Evolutionary conservation across 2,797 vertebrate genomes (phyloP).

Genomic region (Characodon lateralis): DNA sequence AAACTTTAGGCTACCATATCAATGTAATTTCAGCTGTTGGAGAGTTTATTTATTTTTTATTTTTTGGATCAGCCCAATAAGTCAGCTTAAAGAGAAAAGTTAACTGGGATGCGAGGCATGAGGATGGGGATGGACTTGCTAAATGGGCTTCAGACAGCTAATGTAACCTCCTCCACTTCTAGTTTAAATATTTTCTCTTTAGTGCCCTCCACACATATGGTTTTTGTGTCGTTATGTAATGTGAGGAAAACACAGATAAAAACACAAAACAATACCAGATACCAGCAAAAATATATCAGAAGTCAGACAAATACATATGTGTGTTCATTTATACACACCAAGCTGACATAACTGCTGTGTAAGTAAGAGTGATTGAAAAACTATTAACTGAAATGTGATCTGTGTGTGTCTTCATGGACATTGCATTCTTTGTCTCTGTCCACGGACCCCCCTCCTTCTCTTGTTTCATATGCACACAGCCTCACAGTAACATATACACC

Average conservation of each 20-base stretch:
- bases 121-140: too few relatives aligned
- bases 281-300: conserved; percentile 48
- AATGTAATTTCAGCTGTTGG: too few relatives aligned
- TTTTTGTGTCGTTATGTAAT: background rate
- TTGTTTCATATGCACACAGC: conserved; percentile 1
- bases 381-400: conserved; percentile 58
- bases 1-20: too few relatives aligned
- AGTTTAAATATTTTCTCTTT: background rate
- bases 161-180: background rate
- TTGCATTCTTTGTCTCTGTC: conserved; percentile 35
- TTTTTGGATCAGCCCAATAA: too few relatives aligned
- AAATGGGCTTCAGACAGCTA: too few relatives aligned
- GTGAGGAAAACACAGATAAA: conserved; percentile 13
- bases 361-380: conserved; percentile 48
- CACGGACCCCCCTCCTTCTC: background rate
- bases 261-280: conserved; percentile 38
- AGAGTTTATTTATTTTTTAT: too few relatives aligned
- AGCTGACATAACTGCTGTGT: background rate
- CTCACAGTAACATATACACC: conserved; percentile 12
- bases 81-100: too few relatives aligned
- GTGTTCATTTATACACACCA: background rate
- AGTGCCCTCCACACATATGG: background rate
- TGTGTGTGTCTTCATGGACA: conserved; percentile 39
- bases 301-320: background rate
- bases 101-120: too few relatives aligned